phyloP scores from a whole-genome alignment of 2,797 vertebrate genomes.

The Chromobotia macracanthus region DNA sequence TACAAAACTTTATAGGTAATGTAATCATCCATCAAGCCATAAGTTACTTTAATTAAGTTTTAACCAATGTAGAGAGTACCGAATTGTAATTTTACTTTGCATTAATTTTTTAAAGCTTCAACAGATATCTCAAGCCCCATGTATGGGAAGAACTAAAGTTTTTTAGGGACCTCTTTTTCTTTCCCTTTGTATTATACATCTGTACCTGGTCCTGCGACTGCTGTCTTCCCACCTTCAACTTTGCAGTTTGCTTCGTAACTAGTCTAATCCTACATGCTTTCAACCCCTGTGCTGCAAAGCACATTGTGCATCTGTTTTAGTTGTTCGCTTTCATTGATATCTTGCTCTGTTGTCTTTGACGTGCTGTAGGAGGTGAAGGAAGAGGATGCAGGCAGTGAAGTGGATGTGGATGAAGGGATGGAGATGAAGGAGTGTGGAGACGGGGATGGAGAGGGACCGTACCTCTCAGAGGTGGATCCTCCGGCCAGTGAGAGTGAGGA shows the following conservation, averaged over 20 bases:
- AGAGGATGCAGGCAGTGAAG: constrained; percentile 91
- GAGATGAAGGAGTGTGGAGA: constrained; percentile 93
- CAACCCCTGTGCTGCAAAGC: not conserved
- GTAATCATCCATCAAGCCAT: too few relatives aligned
- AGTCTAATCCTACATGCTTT: not conserved
- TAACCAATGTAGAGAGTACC: too few relatives aligned
- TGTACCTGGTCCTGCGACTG: not conserved
- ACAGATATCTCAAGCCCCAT: too few relatives aligned
- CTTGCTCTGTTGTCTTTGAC: constrained; percentile 15
- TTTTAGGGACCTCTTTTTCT: too few relatives aligned
- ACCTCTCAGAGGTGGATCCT: constrained; percentile 94
- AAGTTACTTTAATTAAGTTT: too few relatives aligned
- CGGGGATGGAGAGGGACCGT: constrained; percentile 81
- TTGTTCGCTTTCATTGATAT: constrained; percentile 7
- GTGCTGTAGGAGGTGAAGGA: constrained; percentile 87
- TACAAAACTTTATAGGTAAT: too few relatives aligned
- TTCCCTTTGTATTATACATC: too few relatives aligned
- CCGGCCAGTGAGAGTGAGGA: constrained; percentile 97
- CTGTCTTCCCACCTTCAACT: not conserved
- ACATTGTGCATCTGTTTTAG: not conserved
- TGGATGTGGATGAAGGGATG: constrained; percentile 83
- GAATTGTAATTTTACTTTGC: too few relatives aligned
- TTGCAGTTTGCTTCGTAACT: too few relatives aligned
- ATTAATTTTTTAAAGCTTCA: too few relatives aligned
- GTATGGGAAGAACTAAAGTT: too few relatives aligned